Percentiles rank a stretch among this genome's conserved stretches.
phyloP scores from a whole-genome alignment of 2,888 invertebrate species.

The Archips xylosteana region DNA sequence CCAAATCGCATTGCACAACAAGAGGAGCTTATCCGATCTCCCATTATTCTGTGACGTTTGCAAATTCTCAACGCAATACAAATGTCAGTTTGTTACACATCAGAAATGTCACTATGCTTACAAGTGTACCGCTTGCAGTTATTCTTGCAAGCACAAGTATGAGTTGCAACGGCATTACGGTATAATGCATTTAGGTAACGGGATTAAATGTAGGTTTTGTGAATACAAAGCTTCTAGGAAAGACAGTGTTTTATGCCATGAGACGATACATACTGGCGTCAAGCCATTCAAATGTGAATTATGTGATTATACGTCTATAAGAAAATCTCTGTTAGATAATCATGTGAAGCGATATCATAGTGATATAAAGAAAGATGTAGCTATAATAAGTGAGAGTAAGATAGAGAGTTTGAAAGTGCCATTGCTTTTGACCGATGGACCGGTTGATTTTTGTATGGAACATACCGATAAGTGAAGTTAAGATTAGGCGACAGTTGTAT shows the following conservation, averaged over 20 bases:
- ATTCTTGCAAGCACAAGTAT: slow-evolving; percentile 63
- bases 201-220: slow-evolving; percentile 65
- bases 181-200: slow-evolving; percentile 60
- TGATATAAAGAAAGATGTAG: slow-evolving; percentile 49
- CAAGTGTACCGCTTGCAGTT: slow-evolving; percentile 63
- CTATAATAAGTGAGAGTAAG: slow-evolving; percentile 57
- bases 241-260: slow-evolving; percentile 64
- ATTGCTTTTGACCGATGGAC: not conserved
- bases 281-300: slow-evolving; percentile 65
- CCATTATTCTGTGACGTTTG: slow-evolving; percentile 57
- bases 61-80: slow-evolving; percentile 58
- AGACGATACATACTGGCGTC: slow-evolving; percentile 63
- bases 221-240: slow-evolving; percentile 61
- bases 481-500: too few relatives aligned
- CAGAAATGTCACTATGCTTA: slow-evolving; percentile 64
- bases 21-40: slow-evolving; percentile 58
- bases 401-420: slow-evolving; percentile 59
- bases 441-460: slow-evolving; percentile 9
- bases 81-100: slow-evolving; percentile 65
- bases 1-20: slow-evolving; percentile 69
- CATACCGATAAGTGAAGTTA: too few relatives aligned
- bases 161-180: slow-evolving; percentile 66
- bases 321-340: slow-evolving; percentile 57
- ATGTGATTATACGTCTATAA: slow-evolving; percentile 62
- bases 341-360: slow-evolving; percentile 62